A percentile compares a stretch with the other conserved stretches of the same genome.
Evolutionary conservation across 2,113 vertebrate genomes (phyloP).

Genomic region (Nothoprocta perdicaria): DNA sequence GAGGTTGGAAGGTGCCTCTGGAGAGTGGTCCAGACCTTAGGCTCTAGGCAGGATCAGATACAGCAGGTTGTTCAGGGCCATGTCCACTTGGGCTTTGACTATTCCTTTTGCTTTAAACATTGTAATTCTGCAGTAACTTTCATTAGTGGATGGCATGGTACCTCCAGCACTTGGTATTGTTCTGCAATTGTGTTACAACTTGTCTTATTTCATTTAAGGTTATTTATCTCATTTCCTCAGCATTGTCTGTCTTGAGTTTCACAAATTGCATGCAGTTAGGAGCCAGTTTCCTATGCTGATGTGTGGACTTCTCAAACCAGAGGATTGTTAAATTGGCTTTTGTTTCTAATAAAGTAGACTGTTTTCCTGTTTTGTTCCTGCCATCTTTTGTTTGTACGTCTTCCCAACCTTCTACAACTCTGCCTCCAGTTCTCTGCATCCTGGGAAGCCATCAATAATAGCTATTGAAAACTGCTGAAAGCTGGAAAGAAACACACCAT

Average conservation of each 20-base stretch:
- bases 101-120: not conserved
- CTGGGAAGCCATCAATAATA: not conserved
- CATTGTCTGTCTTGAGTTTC: not conserved
- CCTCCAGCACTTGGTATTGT: not conserved
- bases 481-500: not conserved
- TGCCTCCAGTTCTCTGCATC: not conserved
- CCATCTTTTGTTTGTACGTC: not conserved
- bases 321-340: not conserved
- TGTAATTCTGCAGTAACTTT: not conserved
- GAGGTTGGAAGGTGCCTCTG: not conserved
- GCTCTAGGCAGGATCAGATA: not conserved
- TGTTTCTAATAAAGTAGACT: not conserved
- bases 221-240: not conserved
- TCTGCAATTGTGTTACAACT: not conserved
- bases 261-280: not conserved
- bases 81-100: not conserved
- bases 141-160: not conserved
- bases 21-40: not conserved
- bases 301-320: not conserved
- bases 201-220: not conserved
- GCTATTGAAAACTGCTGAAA: not conserved
- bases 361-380: not conserved
- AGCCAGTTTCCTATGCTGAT: not conserved
- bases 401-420: not conserved
- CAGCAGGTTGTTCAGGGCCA: not conserved